phyloP scores from a whole-genome alignment of 2,888 invertebrate genomes.

The Miltochrista miniata region DNA sequence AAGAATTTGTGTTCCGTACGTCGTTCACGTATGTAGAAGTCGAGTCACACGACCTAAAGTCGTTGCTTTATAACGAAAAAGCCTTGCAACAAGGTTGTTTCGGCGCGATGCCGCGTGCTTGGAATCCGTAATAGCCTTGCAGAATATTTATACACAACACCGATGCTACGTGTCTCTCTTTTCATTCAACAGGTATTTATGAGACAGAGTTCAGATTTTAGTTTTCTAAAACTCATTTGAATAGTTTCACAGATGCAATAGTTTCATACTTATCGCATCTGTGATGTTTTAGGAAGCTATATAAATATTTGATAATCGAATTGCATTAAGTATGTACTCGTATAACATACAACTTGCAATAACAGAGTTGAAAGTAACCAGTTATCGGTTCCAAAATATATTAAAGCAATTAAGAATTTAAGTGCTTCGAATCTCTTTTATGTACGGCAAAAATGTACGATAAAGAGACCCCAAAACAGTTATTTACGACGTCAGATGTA shows the following conservation, averaged over 20 bases:
- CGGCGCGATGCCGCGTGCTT: conserved; percentile 57
- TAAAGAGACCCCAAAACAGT: not conserved
- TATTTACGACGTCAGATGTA: conserved; percentile 3
- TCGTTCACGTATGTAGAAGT: conserved; percentile 22
- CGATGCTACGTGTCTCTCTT: conserved; percentile 28
- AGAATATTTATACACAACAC: conserved; percentile 42
- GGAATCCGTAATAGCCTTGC: conserved; percentile 71
- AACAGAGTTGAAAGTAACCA: conserved; percentile 4
- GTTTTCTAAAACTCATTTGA: conserved; percentile 30
- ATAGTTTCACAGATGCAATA: no score
- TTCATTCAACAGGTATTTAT: conserved; percentile 14
- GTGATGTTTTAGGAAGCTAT: conserved; percentile 6
- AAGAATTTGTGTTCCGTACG: conserved; percentile 20
- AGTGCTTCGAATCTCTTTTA: not conserved
- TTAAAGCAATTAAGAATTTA: conserved; percentile 1
- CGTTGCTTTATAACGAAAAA: conserved; percentile 55
- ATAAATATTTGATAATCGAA: not conserved
- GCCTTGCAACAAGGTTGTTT: conserved; percentile 76
- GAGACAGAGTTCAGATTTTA: conserved; percentile 13
- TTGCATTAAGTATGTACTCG: no score
- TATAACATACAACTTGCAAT: not conserved
- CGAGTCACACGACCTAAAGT: conserved; percentile 43
- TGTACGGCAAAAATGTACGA: conserved; percentile 1
- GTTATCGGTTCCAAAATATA: not conserved
- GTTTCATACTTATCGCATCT: conserved; percentile 7